Base-by-base conservation (phyloP, 2,797 vertebrate genomes). In the Gymnocypris eckloni region DNA sequence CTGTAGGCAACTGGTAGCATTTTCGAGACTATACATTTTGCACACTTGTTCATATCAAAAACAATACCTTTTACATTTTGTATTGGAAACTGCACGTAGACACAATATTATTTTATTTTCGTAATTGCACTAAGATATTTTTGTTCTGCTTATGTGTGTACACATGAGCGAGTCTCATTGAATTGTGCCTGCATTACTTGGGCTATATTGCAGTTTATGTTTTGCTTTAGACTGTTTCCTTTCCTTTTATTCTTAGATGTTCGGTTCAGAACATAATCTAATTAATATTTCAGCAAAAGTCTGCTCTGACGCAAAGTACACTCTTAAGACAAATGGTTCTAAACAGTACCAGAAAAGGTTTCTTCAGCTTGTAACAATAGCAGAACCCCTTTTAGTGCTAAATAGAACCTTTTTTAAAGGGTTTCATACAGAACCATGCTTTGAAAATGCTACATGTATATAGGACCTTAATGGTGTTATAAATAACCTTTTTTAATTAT, bases 191-290 rank as follows among this genome's bases (percentile, higher is more conserved):
- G 6, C 1, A 3, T 33, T 16, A 3, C 16, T 33, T 6, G 2
- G 12, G 2, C 25, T 64, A 3, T 6, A 6, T 64, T 15, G 11
- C 15, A 15, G 6, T 61, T 13, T 64, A 0, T 64, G 25, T 2
- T 16, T 66, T 37, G 16, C 0, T 37, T 67, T 67, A 37, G 7
- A 67, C 33, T 7, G 0, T 66, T 66, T 16, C 20, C 16, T 1
- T 66, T 3, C 3, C 1, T 1, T 33, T 0, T 33, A 18, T 4
- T 66, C 7, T 66, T 1, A 5, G 1, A 33, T 6, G 4, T 15
- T 28, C 61, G 0, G 5, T 25, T 64, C 4, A 64, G 28, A 70
- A 43, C 0, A 22, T 2, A 0, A 56, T 70, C 12, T 6, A 43
- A n/a, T n/a, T n/a, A 0, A n/a, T 71, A n/a, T 3, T 41, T 43